Evolutionary conservation across 2,797 vertebrate species (phyloP).

Genomic region (Mormyrus hasselquistii): DNA sequence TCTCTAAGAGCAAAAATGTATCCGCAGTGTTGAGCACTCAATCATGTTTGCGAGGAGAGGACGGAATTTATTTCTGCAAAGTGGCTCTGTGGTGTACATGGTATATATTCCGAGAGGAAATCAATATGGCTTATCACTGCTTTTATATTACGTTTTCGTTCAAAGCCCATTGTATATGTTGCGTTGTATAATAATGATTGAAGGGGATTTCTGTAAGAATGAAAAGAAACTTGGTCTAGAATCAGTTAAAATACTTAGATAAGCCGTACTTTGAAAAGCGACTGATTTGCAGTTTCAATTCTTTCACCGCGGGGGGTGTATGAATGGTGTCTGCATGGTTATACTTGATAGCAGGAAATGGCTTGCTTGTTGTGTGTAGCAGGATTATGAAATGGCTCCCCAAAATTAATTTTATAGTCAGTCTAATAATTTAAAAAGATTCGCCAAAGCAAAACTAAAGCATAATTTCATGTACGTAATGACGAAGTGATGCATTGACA

Average conservation of each 20-base stretch:
- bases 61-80: background rate
- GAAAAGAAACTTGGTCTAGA: background rate
- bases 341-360: background rate
- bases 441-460: background rate
- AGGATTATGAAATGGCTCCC: background rate
- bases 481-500: background rate
- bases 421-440: background rate
- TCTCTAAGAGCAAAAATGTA: background rate
- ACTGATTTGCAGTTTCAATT: background rate
- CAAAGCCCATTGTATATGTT: background rate
- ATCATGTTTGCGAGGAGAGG: background rate
- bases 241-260: background rate
- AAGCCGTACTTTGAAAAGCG: background rate
- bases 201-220: background rate
- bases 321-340: background rate
- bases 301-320: background rate
- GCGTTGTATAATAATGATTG: background rate
- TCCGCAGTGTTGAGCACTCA: background rate
- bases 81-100: background rate
- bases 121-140: background rate
- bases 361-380: background rate
- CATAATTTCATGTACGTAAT: background rate
- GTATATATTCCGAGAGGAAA: background rate
- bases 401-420: background rate
- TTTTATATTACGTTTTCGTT: background rate